Evolutionary conservation across 1,140 invertebrate species (phyloP).

Genomic region (Dreissena polymorpha): DNA sequence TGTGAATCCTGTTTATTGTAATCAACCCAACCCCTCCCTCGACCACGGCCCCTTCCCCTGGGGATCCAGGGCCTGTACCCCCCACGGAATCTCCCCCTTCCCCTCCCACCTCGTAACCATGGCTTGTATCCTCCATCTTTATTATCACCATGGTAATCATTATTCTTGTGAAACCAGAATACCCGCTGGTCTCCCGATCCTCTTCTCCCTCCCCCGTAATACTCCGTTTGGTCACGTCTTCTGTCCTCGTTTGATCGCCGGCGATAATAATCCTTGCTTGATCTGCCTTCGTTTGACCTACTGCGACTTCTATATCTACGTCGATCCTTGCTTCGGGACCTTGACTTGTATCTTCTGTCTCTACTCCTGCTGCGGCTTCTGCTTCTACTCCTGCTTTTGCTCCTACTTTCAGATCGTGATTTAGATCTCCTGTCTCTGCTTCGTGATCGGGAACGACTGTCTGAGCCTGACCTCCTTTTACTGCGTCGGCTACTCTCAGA

Average conservation of each 20-base stretch:
- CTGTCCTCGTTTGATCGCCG: background rate
- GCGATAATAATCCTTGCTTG: background rate
- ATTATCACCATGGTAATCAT: background rate
- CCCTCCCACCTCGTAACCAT: background rate
- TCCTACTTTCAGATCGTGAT: background rate
- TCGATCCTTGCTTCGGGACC: conserved; percentile 11
- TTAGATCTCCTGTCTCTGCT: conserved; percentile 2
- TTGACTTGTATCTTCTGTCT: background rate
- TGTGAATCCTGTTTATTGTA: no score
- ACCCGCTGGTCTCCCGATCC: background rate
- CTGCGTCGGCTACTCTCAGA: no score
- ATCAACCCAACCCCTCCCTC: no score
- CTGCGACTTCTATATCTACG: background rate
- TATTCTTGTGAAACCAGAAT: conserved; percentile 16
- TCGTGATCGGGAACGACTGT: background rate
- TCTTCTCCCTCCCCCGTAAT: conserved; percentile 1
- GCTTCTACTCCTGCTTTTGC: background rate
- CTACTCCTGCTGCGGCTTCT: conserved; percentile 19
- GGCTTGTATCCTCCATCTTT: background rate
- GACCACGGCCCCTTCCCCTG: no score
- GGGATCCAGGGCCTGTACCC: no score
- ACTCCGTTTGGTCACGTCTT: background rate
- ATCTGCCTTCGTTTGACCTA: conserved; percentile 9
- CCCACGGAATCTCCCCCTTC: no score
- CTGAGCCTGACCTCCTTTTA: no score